Percentiles rank a stretch among this genome's conserved stretches.
These are phyloP conservation scores for Dasyprocta punctata DNA, from an alignment of 2,113 vertebrate genomes.

Conservation along the genomic window DNA sequence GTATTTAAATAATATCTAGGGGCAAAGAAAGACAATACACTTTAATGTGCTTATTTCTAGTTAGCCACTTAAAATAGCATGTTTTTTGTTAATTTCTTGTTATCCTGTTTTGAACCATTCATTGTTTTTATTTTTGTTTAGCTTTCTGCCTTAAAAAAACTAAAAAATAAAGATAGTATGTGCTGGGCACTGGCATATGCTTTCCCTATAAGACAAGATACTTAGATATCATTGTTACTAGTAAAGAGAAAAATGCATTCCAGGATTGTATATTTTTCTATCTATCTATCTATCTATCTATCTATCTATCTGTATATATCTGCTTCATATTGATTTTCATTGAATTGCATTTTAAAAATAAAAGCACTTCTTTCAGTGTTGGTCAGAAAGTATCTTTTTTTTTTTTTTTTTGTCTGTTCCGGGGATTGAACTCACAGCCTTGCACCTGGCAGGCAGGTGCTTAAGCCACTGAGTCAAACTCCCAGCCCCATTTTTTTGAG, in stretches of 20 bases:
- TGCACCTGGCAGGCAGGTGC: no score
- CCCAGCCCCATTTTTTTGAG: no score
- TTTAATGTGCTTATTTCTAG: not conserved
- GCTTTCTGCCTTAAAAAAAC: no score
- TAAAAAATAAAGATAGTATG: not conserved
- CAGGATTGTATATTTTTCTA: not conserved
- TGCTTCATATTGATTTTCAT: not conserved
- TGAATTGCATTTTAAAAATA: slow-evolving; percentile 63
- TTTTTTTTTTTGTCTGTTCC: no score
- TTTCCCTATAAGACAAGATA: not conserved
- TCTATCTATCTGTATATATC: not conserved
- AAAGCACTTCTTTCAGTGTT: slow-evolving; percentile 64
- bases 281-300: no score
- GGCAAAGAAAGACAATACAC: not conserved
- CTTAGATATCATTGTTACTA: not conserved
- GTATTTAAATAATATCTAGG: not conserved
- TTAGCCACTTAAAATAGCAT: not conserved
- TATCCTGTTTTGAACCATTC: no score
- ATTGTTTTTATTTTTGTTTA: no score
- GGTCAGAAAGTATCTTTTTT: slow-evolving; percentile 59
- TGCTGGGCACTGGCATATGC: not conserved
- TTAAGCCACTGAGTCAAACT: no score
- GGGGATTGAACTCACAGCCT: no score
- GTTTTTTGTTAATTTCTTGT: no score
- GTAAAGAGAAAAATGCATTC: not conserved